Evolutionary conservation across 2,113 vertebrate genomes (phyloP).

Genomic region (Chamaetylas fuelleborni): DNA sequence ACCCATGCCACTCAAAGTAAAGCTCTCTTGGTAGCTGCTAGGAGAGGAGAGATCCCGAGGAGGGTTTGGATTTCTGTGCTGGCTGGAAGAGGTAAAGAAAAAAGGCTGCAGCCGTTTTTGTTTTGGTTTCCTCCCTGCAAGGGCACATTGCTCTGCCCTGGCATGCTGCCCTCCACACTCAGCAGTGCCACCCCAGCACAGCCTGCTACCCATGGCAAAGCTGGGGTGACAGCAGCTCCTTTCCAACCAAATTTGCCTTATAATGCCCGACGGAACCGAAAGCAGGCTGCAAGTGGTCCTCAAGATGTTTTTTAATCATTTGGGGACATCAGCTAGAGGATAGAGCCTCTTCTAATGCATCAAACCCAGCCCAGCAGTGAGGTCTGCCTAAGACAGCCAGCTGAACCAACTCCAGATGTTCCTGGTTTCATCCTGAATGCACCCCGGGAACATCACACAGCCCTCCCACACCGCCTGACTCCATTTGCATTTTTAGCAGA

Average conservation of each 20-base stretch:
- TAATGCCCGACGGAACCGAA: fast-evolving
- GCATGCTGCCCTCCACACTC: fast-evolving
- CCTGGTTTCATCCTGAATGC: fast-evolving
- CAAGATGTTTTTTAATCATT: background rate
- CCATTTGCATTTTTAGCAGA: background rate
- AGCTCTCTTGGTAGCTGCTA: background rate
- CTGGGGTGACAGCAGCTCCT: background rate
- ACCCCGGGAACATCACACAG: background rate
- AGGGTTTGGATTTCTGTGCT: background rate
- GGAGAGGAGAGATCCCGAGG: background rate
- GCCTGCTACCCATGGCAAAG: fast-evolving
- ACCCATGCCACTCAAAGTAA: background rate
- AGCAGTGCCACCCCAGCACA: background rate
- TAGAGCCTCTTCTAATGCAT: background rate
- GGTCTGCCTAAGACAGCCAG: background rate
- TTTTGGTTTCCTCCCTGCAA: background rate
- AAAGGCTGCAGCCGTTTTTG: background rate
- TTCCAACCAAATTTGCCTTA: background rate
- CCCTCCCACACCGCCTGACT: fast-evolving
- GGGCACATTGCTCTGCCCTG: background rate
- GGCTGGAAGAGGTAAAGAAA: background rate
- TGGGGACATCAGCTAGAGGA: background rate
- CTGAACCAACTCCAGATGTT: background rate
- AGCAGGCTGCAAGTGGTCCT: background rate
- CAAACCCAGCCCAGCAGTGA: background rate